phyloP scores from a whole-genome alignment of 2,797 vertebrate genomes.

The Poecilia picta region DNA sequence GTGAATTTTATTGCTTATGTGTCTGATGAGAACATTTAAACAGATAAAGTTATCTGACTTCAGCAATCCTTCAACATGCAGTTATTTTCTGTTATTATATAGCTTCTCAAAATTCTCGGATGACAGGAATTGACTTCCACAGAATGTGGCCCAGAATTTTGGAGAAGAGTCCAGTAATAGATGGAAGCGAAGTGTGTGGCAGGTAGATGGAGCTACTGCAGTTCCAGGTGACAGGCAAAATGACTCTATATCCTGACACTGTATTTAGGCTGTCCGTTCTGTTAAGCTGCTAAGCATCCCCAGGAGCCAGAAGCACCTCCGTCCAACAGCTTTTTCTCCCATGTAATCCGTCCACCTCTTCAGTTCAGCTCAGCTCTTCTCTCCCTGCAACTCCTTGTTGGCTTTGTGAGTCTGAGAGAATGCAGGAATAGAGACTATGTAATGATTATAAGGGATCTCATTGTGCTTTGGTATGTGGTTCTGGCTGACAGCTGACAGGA shows the following conservation, averaged over 20 bases:
- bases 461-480: conserved; percentile 65
- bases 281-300: conserved; percentile 7
- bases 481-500: conserved; percentile 47
- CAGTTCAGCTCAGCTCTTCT: conserved; percentile 17
- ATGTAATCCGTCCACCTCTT: conserved; percentile 10
- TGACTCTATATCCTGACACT: conserved; percentile 15
- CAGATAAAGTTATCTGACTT: background rate
- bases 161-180: background rate
- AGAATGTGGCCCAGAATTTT: background rate
- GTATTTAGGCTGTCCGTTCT: conserved; percentile 48
- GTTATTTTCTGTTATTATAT: background rate
- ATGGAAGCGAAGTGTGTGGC: conserved; percentile 18
- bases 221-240: conserved; percentile 51
- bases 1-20: background rate
- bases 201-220: conserved; percentile 23
- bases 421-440: conserved; percentile 26
- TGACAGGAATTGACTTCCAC: background rate
- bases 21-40: background rate
- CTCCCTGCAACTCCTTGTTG: conserved; percentile 48
- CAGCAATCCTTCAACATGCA: background rate
- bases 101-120: background rate
- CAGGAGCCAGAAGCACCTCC: conserved; percentile 10
- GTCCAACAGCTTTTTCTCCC: conserved; percentile 8
- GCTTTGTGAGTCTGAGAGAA: conserved; percentile 51
- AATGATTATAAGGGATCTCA: conserved; percentile 48